Evolutionary conservation across 2,888 invertebrate species (phyloP), one percentile per base, ranked within the genome.

Genomic region (Thymelicus lineola): DNA sequence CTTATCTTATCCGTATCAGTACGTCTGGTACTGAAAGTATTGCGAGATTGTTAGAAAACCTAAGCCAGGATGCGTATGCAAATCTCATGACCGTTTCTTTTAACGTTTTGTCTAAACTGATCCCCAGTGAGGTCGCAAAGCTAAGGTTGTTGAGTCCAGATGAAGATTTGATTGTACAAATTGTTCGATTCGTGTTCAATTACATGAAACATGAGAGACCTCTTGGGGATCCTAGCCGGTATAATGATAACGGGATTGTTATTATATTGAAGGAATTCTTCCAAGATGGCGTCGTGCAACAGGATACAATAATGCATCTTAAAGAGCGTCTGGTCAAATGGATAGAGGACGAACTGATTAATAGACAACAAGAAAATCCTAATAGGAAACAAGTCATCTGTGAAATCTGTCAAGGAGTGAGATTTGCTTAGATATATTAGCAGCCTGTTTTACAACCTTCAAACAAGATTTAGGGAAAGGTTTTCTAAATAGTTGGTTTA

Each of bases 181-280:
- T 92, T 1, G 91, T 94, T 0, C 83, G 87, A 15, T 93, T 91
- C 68, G 89, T 93, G 2, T 92, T 91, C 55, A 87, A 91, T 66
- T 93, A 90, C 66, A 80, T 94, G 83, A 91, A 89, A 75, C 86
- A 86, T 6, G 38, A 88, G 38, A 82, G 90, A 67, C 92, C 92
- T 5, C 73, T 93, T 0, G 93, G 93, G 0, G 88, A 90, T 4
- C 71, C 85, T 0, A 80, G 82, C 69, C 72, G 77, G 0, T 81
- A 87, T 0, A 78, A 76, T 0, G 93, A 94, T 67, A 88, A 88
- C 45, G 85, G 87, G 3, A 89, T 93, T n/a, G 70, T 86, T 0
- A 78, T 87, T 14, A 83, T 91, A 1, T 70, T 94, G 9, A 89
- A 86, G 72, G 89, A 91, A 72, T 93, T 93, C 75, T 93, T 94